Conservation (phyloP, 1,140 invertebrate species). For the Neoseiulus cucumeris region DNA sequence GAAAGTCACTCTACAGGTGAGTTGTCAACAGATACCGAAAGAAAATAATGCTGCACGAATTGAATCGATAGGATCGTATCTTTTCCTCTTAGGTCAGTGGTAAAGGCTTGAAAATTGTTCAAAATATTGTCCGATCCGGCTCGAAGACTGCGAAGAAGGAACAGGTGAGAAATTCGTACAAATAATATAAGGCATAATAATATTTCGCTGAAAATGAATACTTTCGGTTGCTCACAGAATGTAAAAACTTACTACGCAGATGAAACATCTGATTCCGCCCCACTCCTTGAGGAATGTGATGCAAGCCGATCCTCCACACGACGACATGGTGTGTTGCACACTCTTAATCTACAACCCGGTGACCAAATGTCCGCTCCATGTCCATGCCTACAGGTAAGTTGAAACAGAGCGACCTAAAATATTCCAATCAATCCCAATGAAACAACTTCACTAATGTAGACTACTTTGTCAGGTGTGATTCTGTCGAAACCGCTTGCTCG, state of each 20-base stretch:
- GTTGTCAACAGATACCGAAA: too few relatives aligned
- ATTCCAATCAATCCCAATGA: too few relatives aligned
- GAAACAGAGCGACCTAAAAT: too few relatives aligned
- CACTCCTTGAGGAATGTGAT: conserved; percentile 69
- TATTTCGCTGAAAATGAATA: too few relatives aligned
- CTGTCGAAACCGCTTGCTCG: conserved; percentile 67
- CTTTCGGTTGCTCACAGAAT: too few relatives aligned
- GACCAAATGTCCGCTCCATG: conserved; percentile 65
- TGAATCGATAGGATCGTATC: not conserved
- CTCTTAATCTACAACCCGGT: conserved; percentile 72
- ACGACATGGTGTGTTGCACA: conserved; percentile 74
- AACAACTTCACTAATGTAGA: too few relatives aligned
- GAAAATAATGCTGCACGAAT: too few relatives aligned
- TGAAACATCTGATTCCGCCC: conserved; percentile 87
- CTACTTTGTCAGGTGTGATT: conserved; percentile 57
- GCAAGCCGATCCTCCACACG: conserved; percentile 39
- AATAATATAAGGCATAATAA: too few relatives aligned
- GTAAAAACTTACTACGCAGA: conserved; percentile 39
- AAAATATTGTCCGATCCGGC: conserved; percentile 32
- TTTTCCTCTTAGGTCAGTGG: conserved; percentile 50
- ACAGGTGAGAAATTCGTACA: conserved; percentile 20
- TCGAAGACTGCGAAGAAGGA: conserved; percentile 20
- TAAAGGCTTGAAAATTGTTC: conserved; percentile 82
- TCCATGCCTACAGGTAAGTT: conserved; percentile 57
- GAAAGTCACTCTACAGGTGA: conserved; percentile 49